Conservation (phyloP, 2,888 invertebrate genomes). For the Clusia tigrina region DNA sequence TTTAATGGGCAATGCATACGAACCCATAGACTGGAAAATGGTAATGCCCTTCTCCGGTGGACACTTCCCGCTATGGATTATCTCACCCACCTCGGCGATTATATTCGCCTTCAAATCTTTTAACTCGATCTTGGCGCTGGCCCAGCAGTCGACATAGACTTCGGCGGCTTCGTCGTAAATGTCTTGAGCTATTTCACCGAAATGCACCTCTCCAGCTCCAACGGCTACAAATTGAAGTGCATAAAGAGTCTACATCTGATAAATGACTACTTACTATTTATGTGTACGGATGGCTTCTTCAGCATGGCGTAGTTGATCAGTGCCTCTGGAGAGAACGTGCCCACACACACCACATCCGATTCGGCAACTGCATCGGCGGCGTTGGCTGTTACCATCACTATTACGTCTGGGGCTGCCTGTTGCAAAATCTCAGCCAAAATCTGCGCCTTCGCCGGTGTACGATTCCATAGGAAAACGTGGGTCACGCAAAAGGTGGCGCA, state of each 20-base stretch:
- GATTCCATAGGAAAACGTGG: slow-evolving; percentile 69
- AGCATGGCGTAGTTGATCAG: slow-evolving; percentile 67
- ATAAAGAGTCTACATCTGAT: background rate
- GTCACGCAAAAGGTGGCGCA: slow-evolving; percentile 64
- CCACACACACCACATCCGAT: slow-evolving; percentile 72
- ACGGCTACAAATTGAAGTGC: slow-evolving; percentile 67
- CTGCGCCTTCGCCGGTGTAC: slow-evolving; percentile 58
- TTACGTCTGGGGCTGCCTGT: background rate
- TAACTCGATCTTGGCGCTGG: slow-evolving; percentile 67
- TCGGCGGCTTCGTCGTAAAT: slow-evolving; percentile 65
- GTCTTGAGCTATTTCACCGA: slow-evolving; percentile 66
- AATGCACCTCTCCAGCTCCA: slow-evolving; percentile 67
- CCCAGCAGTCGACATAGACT: slow-evolving; percentile 69
- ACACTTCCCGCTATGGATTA: slow-evolving; percentile 61
- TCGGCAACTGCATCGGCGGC: slow-evolving; percentile 66
- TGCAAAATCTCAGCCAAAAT: slow-evolving; percentile 57
- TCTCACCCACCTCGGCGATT: slow-evolving; percentile 68
- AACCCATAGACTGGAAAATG: slow-evolving; percentile 73
- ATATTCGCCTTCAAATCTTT: slow-evolving; percentile 66
- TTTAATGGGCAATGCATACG: slow-evolving; percentile 29
- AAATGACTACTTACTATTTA: slow-evolving; percentile 67
- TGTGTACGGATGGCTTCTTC: slow-evolving; percentile 66
- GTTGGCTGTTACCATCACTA: slow-evolving; percentile 41
- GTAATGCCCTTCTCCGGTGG: slow-evolving; percentile 61
- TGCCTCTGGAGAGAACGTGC: slow-evolving; percentile 67